Percentiles rank a stretch among this genome's conserved stretches.
Evolutionary conservation across 2,797 vertebrate genomes (phyloP).

Genomic region (Todus mexicanus): DNA sequence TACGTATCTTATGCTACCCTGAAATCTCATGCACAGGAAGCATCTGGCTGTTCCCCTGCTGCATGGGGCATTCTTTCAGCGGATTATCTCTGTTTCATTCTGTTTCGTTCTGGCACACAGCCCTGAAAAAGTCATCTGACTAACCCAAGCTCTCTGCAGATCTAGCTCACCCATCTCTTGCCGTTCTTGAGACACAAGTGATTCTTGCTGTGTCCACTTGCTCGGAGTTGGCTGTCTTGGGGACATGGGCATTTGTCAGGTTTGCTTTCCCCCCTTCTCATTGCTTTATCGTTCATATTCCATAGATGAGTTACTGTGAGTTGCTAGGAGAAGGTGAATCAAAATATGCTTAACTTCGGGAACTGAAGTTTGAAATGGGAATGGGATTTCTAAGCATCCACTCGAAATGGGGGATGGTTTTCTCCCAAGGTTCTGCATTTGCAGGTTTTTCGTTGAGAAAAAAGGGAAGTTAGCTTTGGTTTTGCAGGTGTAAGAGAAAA

Average conservation of each 20-base stretch:
- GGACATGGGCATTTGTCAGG: background rate
- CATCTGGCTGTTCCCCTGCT: conserved; percentile 31
- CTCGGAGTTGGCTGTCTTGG: background rate
- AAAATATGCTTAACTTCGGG: background rate
- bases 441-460: background rate
- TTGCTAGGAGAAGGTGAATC: background rate
- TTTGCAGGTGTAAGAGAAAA: background rate
- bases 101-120: background rate
- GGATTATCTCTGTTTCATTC: conserved; percentile 13
- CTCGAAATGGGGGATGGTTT: background rate
- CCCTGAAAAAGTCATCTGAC: conserved; percentile 34
- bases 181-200: background rate
- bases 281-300: background rate
- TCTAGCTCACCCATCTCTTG: background rate
- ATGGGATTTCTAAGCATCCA: background rate
- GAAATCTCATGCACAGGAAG: conserved; percentile 17
- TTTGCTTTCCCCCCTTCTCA: background rate
- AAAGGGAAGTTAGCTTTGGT: background rate
- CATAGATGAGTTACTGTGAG: background rate
- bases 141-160: background rate
- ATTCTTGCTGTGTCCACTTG: background rate
- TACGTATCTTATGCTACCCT: background rate
- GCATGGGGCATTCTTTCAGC: background rate
- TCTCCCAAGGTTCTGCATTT: background rate
- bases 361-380: background rate